These are phyloP conservation scores for Acridotheres tristis DNA, from an alignment of 2,797 vertebrate genomes.

Conservation along the genomic window DNA sequence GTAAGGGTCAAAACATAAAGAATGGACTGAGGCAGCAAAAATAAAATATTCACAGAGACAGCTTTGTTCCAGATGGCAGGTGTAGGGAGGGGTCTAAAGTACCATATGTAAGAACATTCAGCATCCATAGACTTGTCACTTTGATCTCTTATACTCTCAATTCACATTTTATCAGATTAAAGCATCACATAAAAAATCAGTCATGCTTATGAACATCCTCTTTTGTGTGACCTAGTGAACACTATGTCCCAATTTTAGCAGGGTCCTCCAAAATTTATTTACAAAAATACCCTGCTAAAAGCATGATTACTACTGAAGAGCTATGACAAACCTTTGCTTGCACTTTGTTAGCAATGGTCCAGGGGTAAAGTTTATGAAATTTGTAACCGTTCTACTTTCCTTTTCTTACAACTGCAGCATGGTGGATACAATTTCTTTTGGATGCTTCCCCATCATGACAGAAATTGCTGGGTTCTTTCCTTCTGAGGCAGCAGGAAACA, in stretches of 20 bases:
- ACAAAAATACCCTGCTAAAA: neutral
- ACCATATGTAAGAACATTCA: neutral
- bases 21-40: neutral
- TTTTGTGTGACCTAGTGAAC: neutral
- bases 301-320: neutral
- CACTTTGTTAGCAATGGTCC: neutral
- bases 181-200: neutral
- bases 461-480: neutral
- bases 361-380: neutral
- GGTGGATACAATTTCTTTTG: neutral
- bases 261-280: neutral
- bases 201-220: neutral
- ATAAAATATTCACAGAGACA: neutral
- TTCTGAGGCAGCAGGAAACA: neutral
- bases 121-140: neutral
- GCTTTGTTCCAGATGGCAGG: neutral
- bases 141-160: neutral
- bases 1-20: neutral
- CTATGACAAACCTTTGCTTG: neutral
- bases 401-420: neutral
- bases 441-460: neutral
- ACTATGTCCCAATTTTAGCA: neutral
- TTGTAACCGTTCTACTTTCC: neutral
- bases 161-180: neutral
- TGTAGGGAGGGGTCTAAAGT: fast-evolving